Evolutionary conservation across 2,113 vertebrate genomes (phyloP), one percentile per base, ranked within the genome.

Genomic region (Eolophus roseicapilla): DNA sequence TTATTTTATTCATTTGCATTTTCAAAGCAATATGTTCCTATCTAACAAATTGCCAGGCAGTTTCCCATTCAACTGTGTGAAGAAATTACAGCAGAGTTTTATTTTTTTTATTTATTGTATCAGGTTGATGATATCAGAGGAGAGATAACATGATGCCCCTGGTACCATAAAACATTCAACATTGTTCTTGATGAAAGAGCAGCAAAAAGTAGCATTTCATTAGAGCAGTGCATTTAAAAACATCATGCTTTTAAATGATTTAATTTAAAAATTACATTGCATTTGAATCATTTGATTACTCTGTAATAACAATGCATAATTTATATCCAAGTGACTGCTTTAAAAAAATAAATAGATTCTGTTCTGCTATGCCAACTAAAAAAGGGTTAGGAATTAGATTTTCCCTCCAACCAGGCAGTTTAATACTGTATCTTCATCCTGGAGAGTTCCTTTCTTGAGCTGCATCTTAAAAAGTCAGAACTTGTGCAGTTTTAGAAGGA

Each of bases 141-240:
- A 91, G 60, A 90, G 60, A 90, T 90, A 77, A 95, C 71, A 78
- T 20, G n/a, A 88, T 86, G 52, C 71, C 76, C 60, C 63, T 24
- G 49, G 86, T 75, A 89, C 52, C 62, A 93, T 92, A 90, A 95
- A 94, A 95, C 70, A 96, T 88, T 95, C 75, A 97, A 52, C 70
- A 46, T 71, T 55, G 39, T 69, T 59, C 49, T 49, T 78, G 67
- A 93, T 82, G 87, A 95, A 94, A 95, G 67, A 94, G 67, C 63
- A 91, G 92, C 49, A 86, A 74, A 97, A 95, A 85, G n/a, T 49
- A 92, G 35, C 44, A 76, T 74, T 93, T 89, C 52, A 95, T 75
- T 93, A 94, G 78, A 50, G 64, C 11, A 49, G 18, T 19, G 4
- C 6, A 2, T 62, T 73, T 44, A 8, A 70, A 79, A 73, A 78